Conservation (phyloP, 2,113 vertebrate species). For the Corvus moneduloides region DNA sequence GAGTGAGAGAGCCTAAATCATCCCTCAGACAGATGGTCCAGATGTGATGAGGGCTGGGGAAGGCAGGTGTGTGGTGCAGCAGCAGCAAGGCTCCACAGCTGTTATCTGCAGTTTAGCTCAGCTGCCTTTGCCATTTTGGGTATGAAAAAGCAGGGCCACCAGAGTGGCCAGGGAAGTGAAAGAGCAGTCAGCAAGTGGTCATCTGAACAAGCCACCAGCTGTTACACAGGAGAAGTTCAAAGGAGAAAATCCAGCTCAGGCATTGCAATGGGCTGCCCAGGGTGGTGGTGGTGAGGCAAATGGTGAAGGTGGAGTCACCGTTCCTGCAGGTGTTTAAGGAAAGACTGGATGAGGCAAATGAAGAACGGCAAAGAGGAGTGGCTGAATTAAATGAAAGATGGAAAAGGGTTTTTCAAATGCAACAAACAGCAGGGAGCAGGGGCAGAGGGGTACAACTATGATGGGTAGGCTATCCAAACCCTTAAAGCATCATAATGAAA, state of each 20-base stretch:
- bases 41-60: background rate
- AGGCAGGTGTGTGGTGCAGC: background rate
- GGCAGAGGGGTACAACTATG: background rate
- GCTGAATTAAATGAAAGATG: background rate
- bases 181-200: background rate
- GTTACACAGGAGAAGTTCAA: background rate
- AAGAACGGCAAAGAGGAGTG: background rate
- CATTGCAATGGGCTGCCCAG: background rate
- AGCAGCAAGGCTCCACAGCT: background rate
- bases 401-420: background rate
- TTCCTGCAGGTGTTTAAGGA: background rate
- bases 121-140: background rate
- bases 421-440: background rate
- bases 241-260: background rate
- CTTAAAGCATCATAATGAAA: background rate
- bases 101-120: background rate
- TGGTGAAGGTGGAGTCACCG: background rate
- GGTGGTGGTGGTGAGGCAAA: background rate
- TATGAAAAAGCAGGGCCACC: background rate
- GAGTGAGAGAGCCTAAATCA: background rate
- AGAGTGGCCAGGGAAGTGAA: background rate
- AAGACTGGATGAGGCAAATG: background rate
- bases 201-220: background rate
- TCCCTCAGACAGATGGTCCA: background rate
- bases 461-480: background rate